A percentile compares a stretch with the other conserved stretches of the same genome.
Conservation (phyloP, 53 echinoderm and acorn worm genomes). For the Crossaster papposus region DNA sequence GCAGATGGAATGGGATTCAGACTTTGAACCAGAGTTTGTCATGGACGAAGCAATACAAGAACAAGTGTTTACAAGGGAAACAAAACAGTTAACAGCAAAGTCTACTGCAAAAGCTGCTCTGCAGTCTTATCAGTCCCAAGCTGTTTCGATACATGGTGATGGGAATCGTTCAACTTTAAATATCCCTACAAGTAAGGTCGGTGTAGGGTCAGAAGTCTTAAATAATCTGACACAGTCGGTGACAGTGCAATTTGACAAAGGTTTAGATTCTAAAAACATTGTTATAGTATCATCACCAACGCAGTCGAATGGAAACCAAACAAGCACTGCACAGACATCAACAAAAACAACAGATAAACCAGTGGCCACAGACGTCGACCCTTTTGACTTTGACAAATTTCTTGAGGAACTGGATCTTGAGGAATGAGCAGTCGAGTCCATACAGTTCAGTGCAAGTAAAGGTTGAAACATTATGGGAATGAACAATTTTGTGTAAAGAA, state of each 20-base stretch:
- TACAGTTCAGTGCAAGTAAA: no score
- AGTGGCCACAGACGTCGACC: constrained; percentile 21
- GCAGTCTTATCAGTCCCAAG: neutral
- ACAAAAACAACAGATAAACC: neutral
- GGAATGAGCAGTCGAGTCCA: neutral
- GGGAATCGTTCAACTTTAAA: neutral
- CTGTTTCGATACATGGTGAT: constrained; percentile 1
- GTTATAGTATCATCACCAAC: neutral
- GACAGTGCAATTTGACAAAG: constrained; percentile 8
- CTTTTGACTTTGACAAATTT: constrained; percentile 54
- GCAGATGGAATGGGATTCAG: constrained; percentile 43
- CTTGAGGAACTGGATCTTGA: constrained; percentile 53
- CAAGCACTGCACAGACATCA: neutral
- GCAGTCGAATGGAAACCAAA: neutral
- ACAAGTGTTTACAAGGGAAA: neutral
- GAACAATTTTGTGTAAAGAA: no score
- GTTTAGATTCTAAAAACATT: no score
- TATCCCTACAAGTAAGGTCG: neutral
- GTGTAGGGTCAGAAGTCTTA: neutral
- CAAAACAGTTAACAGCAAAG: neutral
- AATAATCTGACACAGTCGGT: neutral
- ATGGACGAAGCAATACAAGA: constrained; percentile 12
- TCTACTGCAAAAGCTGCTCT: neutral
- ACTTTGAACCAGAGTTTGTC: constrained; percentile 52
- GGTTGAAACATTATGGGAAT: no score